Base-by-base conservation (phyloP, 2,888 invertebrate genomes). In the Acronicta leporina region DNA sequence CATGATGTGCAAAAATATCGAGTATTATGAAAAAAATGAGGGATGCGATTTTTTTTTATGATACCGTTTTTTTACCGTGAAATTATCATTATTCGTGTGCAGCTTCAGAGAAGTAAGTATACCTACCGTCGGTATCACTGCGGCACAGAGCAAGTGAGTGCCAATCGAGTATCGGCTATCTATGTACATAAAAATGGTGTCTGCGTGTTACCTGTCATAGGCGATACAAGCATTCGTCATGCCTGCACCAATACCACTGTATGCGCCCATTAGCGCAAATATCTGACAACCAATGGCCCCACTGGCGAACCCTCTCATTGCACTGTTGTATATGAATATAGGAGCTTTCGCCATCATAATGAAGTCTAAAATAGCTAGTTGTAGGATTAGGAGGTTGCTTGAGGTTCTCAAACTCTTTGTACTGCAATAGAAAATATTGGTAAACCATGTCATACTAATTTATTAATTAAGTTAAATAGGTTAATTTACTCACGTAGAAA, bases 281-380 rank as follows among this genome's bases (percentile, higher is more conserved):
- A 97, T 95, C 84, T 97, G 97, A 81, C 98, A 98, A 1, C 97
- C 97, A 0, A 96, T 66, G 51, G 96, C 94, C 0, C 98, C 98
- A 5, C 95, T 82, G 0, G 97, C 97, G 73, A 96, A 98, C 0
- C 98, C 98, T 67, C 95, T 95, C 85, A 96, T 95, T 75, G 97
- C 97, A 35, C 97, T 97, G 84, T 98, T 98, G 88, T 97, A 97
- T 75, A 98, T 97, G 86, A 98, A 97, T 70, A 98, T 96, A 0
- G 98, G 98, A 0, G 97, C 95, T 90, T 98, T 98, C 35, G 96
- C 88, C 97, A 98, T 97, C 98, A 98, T 98, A 33, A 97, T 90
- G 81, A 98, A 98, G 89, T 98, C 98, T 77, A 97, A 96, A 60
- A 98, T 91, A 0, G 98, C 97, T 84, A 98, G 89, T 87, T 98